Percentiles rank a stretch among this genome's conserved stretches.
Evolutionary conservation across 23 tunicate species (phyloP).

Genomic region (Oikopleura albicans): DNA sequence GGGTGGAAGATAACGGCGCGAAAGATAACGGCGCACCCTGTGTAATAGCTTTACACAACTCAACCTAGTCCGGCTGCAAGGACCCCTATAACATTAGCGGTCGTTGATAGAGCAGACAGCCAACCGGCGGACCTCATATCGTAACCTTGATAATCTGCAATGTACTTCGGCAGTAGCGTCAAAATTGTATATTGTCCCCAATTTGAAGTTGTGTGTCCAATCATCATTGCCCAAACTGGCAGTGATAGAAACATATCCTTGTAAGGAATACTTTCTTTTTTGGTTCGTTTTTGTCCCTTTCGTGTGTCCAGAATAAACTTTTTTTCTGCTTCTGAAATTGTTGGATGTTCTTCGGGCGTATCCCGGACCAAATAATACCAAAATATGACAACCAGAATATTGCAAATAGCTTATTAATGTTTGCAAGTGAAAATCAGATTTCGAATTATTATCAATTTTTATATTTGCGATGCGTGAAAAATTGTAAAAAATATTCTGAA

Average conservation of each 20-base stretch:
- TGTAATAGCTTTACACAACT: too few relatives aligned
- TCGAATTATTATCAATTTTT: too few relatives aligned
- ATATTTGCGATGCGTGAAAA: too few relatives aligned
- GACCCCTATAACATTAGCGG: not conserved
- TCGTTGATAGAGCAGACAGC: not conserved
- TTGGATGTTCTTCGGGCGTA: slow-evolving; percentile 52
- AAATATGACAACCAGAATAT: slow-evolving; percentile 16
- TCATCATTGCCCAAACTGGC: slow-evolving; percentile 42
- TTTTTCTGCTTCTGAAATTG: slow-evolving; percentile 64
- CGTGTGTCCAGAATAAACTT: slow-evolving; percentile 30
- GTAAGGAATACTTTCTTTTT: not conserved
- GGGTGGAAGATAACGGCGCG: too few relatives aligned
- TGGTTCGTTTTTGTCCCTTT: not conserved
- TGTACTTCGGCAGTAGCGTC: slow-evolving; percentile 50
- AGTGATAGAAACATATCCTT: slow-evolving; percentile 45
- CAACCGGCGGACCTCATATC: not conserved
- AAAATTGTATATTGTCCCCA: slow-evolving; percentile 79
- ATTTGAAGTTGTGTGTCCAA: slow-evolving; percentile 65
- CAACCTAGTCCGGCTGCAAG: not conserved
- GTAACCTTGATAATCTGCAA: not conserved
- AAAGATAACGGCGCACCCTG: too few relatives aligned
- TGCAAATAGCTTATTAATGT: too few relatives aligned
- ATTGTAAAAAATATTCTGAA: too few relatives aligned
- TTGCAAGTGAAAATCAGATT: too few relatives aligned
- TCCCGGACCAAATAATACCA: slow-evolving; percentile 44